A percentile compares a stretch with the other conserved stretches of the same genome.
phyloP scores from a whole-genome alignment of 1,140 invertebrate genomes.

The Drosophila ohnishii region DNA sequence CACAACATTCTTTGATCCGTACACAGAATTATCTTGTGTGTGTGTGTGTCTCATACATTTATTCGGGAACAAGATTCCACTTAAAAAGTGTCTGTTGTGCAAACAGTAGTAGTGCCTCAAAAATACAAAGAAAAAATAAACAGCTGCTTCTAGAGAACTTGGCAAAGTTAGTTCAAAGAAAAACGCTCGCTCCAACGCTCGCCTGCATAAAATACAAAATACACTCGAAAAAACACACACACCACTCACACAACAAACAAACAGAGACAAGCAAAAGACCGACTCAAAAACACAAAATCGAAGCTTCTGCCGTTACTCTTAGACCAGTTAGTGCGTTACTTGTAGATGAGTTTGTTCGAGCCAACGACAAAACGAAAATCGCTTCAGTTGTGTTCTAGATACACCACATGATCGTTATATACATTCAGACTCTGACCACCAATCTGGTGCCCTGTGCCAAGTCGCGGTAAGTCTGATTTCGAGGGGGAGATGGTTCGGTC shows the following conservation, averaged over 20 bases:
- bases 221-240: constrained; percentile 14
- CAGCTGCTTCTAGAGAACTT: constrained; percentile 51
- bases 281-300: constrained; percentile 33
- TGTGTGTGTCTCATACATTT: constrained; percentile 36
- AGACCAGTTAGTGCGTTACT: constrained; percentile 72
- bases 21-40: constrained; percentile 50
- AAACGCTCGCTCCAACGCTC: constrained; percentile 50
- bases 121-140: constrained; percentile 13
- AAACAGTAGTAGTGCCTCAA: constrained; percentile 28
- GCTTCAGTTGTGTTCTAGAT: constrained; percentile 76
- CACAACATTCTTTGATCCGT: constrained; percentile 50
- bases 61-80: constrained; percentile 17
- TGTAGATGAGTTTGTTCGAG: constrained; percentile 75
- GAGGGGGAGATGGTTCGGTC: constrained; percentile 37
- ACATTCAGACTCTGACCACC: constrained; percentile 21
- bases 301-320: constrained; percentile 77
- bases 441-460: constrained; percentile 49
- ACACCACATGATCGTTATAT: constrained; percentile 49
- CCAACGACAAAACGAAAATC: constrained; percentile 49
- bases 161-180: constrained; percentile 44
- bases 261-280: constrained; percentile 34
- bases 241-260: constrained; percentile 41
- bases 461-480: constrained; percentile 69
- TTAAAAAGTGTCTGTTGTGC: constrained; percentile 17
- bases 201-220: constrained; percentile 32